phyloP scores from a whole-genome alignment of 1,140 invertebrate genomes.

The Drosophila bifasciata region DNA sequence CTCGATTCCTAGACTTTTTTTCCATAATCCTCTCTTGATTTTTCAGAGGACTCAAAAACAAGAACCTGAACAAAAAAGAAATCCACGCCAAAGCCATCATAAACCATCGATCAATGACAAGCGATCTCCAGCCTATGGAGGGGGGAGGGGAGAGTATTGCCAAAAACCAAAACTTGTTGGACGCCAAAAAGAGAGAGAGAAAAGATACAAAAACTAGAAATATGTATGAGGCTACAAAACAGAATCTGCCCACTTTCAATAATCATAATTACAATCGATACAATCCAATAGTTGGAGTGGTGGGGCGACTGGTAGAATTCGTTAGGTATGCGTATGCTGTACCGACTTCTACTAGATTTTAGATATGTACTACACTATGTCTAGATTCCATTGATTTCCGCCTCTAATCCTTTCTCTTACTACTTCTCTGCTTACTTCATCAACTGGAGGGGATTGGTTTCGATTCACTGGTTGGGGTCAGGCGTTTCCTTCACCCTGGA shows the following conservation, averaged over 20 bases:
- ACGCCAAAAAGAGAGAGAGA: slow-evolving; percentile 27
- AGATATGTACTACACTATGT: slow-evolving; percentile 11
- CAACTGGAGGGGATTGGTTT: background rate
- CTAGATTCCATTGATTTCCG: slow-evolving; percentile 67
- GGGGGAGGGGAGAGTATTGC: slow-evolving; percentile 5
- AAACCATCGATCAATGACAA: slow-evolving; percentile 43
- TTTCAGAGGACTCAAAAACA: too few species aligned
- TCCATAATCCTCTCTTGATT: too few species aligned
- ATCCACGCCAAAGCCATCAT: slow-evolving; percentile 3
- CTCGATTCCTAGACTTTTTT: too few species aligned
- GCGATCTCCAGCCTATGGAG: background rate
- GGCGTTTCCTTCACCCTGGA: too few species aligned
- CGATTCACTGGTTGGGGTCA: too few species aligned
- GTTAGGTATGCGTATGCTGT: too few species aligned
- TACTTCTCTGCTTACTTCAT: slow-evolving; percentile 32
- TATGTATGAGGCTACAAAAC: slow-evolving; percentile 17
- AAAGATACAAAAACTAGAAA: slow-evolving; percentile 41
- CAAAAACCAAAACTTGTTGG: slow-evolving; percentile 36
- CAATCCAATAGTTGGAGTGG: too few species aligned
- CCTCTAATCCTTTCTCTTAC: slow-evolving; percentile 38
- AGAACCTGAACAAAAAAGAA: slow-evolving; percentile 8
- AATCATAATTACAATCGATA: too few species aligned
- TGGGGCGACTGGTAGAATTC: too few species aligned
- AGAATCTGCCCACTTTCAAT: slow-evolving; percentile 5
- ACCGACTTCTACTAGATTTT: background rate